Evolutionary conservation across 2,113 vertebrate genomes (phyloP), one percentile per base, ranked within the genome.

Genomic region (Lethenteron camtschaticum): DNA sequence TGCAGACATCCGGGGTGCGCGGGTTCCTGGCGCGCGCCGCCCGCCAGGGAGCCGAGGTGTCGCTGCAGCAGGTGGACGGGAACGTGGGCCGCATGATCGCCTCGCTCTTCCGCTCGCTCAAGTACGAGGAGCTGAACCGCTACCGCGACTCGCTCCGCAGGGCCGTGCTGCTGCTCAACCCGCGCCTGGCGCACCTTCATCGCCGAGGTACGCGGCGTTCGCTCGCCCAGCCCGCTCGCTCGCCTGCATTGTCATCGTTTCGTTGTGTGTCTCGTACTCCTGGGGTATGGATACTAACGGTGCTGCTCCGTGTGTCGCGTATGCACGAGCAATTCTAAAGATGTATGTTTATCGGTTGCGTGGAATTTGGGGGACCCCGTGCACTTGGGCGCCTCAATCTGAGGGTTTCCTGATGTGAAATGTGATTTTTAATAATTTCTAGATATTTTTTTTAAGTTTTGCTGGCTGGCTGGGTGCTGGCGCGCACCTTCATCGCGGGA

Each of bases 61-160:
- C 94, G 1, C 78, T 99, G 74, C 94, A 99, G 75, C 86, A 90
- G 77, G 92, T 99, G 73, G 94, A 99, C 77, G 85, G 87, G 73
- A 96, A 96, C 63, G 84, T 99, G 71, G 95, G 89, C 74, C 85
- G 86, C 2, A 86, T 99, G 55, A 96, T 99, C 74, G 85, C 83
- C 57, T 89, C 85, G 75, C 90, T 99, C 71, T 99, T 99, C 73
- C 96, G 81, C 76, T 94, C 88, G 0, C 92, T 99, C 90, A 89
- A 87, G 71, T 96, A 89, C 0, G 92, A 96, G 74, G 94, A 96
- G 75, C 81, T 96, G 75, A 96, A 95, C 76, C 86, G 88, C 10
- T 99, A 99, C 70, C 79, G 94, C 68, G 94, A 96, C 82, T 96
- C 94, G 0, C 75, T 99, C 69, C 81, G 94, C 9, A 83, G 90